Evolutionary conservation across 35 echinoderm and acorn worm genomes (phyloP).

Genomic region (Strongylocentrotus purpuratus): DNA sequence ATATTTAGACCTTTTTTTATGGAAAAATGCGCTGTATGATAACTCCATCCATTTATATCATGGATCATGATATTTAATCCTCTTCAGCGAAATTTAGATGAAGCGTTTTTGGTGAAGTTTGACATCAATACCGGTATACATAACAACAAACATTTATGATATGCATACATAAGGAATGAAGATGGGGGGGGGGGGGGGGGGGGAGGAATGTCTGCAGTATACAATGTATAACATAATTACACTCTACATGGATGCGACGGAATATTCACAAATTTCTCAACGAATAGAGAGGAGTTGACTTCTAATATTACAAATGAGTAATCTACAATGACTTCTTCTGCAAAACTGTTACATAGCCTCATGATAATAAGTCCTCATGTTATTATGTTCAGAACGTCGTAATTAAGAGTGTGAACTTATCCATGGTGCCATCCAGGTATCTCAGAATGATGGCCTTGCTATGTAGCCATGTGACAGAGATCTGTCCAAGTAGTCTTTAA

Average conservation of each 20-base stretch:
- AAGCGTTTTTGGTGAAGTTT: neutral
- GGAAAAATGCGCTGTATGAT: no score
- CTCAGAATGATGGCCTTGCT: slow-evolving; percentile 65
- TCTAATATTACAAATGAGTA: neutral
- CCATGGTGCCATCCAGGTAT: slow-evolving; percentile 66
- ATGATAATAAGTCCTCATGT: no score
- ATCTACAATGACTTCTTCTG: neutral
- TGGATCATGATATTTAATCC: neutral
- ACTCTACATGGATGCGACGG: neutral
- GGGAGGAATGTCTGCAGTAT: neutral
- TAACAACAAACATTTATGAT: neutral
- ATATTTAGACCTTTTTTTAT: no score
- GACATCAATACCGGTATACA: neutral
- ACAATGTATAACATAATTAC: neutral
- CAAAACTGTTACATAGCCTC: no score
- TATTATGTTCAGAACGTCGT: no score
- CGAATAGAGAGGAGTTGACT: neutral
- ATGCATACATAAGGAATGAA: neutral
- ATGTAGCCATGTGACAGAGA: neutral
- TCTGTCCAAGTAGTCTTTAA: neutral
- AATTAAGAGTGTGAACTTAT: slow-evolving; percentile 39
- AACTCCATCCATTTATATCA: neutral
- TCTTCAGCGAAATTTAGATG: neutral
- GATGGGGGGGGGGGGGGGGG: no score
- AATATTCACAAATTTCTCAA: neutral